Conservation (phyloP, 2,113 vertebrate species). For the Mesitornis unicolor region DNA sequence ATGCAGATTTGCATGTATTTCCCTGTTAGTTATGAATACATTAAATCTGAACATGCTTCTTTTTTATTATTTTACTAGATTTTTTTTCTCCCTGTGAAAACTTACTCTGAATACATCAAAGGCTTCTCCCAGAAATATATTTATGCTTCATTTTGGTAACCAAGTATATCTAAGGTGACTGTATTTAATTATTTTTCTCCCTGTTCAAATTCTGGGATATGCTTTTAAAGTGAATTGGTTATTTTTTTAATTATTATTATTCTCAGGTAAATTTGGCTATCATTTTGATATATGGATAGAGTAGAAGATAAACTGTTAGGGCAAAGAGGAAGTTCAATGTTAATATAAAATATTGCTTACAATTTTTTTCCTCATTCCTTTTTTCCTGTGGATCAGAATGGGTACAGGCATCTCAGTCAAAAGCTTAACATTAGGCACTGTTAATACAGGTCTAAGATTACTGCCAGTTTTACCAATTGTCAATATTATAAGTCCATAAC, state of each 20-base stretch:
- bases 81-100: background rate
- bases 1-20: background rate
- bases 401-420: background rate
- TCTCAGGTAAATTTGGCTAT: background rate
- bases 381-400: background rate
- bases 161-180: background rate
- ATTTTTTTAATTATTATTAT: background rate
- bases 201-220: background rate
- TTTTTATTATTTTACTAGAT: background rate
- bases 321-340: background rate
- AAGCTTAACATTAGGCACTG: background rate
- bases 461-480: background rate
- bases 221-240: background rate
- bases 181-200: background rate
- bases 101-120: background rate
- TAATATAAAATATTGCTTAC: background rate
- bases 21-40: background rate
- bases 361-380: background rate
- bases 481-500: background rate
- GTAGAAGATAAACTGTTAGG: background rate
- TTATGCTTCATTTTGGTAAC: background rate
- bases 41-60: background rate
- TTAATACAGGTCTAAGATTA: background rate
- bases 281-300: background rate
- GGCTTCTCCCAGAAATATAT: background rate